Evolutionary conservation across 1,140 invertebrate species (phyloP).

Genomic region (Eulimnadia texana): DNA sequence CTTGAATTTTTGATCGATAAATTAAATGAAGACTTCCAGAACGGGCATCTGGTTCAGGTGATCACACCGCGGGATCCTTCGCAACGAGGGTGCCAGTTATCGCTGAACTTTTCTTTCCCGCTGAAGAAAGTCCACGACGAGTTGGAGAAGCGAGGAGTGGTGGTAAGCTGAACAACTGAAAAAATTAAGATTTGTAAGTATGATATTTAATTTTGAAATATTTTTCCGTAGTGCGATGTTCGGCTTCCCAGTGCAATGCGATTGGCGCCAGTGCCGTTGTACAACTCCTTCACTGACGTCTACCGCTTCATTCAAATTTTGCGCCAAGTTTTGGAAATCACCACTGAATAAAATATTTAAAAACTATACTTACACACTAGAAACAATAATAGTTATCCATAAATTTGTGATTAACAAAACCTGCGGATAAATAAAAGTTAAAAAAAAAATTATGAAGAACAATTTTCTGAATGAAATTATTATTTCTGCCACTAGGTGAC

Average conservation of each 20-base stretch:
- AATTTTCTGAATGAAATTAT: no score
- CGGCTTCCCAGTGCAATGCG: conserved; percentile 37
- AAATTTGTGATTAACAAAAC: no score
- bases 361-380: background rate
- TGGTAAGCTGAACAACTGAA: no score
- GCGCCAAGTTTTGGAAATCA: conserved; percentile 19
- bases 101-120: conserved; percentile 30
- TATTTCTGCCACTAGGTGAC: no score
- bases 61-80: conserved; percentile 37
- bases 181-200: no score
- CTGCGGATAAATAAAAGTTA: no score
- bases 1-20: conserved; percentile 28
- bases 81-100: conserved; percentile 40
- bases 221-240: conserved; percentile 34
- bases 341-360: background rate
- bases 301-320: conserved; percentile 27
- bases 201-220: conserved; percentile 2
- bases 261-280: conserved; percentile 37
- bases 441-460: no score
- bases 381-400: no score
- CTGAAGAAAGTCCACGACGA: conserved; percentile 32
- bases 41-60: conserved; percentile 26
- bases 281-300: conserved; percentile 40
- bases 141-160: conserved; percentile 35
- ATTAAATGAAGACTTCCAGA: conserved; percentile 14